Percentiles rank a stretch among this genome's conserved stretches.
These are phyloP conservation scores for Bradypodion pumilum DNA, from an alignment of 2,797 vertebrate genomes.

Conservation along the genomic window DNA sequence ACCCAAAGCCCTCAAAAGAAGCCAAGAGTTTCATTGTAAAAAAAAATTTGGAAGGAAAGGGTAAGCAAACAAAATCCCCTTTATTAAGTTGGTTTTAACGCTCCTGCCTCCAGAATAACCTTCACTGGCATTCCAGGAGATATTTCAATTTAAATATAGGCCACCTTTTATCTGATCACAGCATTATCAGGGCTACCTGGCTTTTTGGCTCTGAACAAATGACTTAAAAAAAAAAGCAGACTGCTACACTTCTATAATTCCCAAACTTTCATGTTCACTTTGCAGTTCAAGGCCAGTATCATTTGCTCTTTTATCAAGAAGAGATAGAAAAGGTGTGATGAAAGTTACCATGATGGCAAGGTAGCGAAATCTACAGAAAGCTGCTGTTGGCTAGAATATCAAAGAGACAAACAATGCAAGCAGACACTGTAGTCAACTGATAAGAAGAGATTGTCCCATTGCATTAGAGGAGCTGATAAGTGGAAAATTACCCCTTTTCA, in stretches of 20 bases:
- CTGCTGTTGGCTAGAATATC: not conserved
- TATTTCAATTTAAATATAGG: not conserved
- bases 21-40: not conserved
- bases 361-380: not conserved
- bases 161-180: not conserved
- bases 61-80: slow-evolving; percentile 1
- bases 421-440: not conserved
- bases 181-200: not conserved
- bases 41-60: not conserved
- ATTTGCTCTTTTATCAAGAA: not conserved
- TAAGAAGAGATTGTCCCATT: not conserved
- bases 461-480: not conserved
- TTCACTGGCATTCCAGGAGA: not conserved
- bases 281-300: not conserved
- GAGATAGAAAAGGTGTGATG: not conserved
- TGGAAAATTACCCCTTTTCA: not conserved
- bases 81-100: not conserved
- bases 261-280: not conserved
- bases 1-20: not conserved
- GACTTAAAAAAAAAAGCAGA: not conserved
- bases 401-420: not conserved
- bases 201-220: not conserved
- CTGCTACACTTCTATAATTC: too few species aligned
- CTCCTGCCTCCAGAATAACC: not conserved
- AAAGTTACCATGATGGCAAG: not conserved